These are phyloP conservation scores for Acanthosepion lycidas DNA, from an alignment of 2,888 invertebrate species.

Conservation along the genomic window DNA sequence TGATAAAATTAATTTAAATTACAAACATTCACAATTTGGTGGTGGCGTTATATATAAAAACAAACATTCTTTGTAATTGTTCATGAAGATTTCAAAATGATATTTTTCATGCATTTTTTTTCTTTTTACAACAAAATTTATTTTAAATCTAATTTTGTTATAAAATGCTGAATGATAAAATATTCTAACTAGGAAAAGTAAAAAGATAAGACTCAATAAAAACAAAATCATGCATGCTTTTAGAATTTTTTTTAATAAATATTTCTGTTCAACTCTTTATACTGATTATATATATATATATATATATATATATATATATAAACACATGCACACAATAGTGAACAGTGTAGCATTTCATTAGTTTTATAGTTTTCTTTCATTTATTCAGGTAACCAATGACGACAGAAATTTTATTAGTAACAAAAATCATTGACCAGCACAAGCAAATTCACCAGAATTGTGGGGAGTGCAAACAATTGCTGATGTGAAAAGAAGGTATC, in stretches of 20 bases:
- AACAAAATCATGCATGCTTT: neutral
- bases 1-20: no score
- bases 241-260: conserved; percentile 46
- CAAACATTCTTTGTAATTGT: no score
- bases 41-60: no score
- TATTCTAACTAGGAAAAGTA: no score
- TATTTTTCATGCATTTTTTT: no score
- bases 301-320: no score
- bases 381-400: conserved; percentile 41
- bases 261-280: conserved; percentile 44
- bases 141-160: no score
- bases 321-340: neutral
- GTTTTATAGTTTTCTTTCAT: conserved; percentile 39
- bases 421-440: conserved; percentile 43
- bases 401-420: conserved; percentile 40
- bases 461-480: conserved; percentile 39
- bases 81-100: no score
- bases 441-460: conserved; percentile 46
- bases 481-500: neutral
- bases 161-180: no score
- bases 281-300: neutral
- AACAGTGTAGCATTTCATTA: neutral
- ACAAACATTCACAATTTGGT: no score
- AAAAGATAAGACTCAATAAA: neutral
- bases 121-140: no score